Percentiles rank a stretch among this genome's conserved stretches.
Evolutionary conservation across 2,797 vertebrate genomes (phyloP).

Genomic region (Alcedo atthis): DNA sequence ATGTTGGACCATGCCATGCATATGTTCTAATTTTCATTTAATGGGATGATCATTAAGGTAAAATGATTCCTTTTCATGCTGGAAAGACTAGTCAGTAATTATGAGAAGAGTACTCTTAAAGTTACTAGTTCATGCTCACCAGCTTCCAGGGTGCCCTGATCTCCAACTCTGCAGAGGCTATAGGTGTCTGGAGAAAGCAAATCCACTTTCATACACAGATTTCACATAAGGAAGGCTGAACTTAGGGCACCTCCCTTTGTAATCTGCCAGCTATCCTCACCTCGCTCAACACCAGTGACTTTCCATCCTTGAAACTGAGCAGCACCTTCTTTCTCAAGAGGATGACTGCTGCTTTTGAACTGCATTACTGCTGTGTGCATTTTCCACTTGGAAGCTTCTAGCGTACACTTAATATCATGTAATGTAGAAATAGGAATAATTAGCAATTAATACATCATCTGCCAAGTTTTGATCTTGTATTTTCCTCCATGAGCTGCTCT

Average conservation of each 20-base stretch:
- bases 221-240: not conserved
- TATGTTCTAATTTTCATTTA: not conserved
- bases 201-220: not conserved
- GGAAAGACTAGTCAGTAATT: not conserved
- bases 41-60: not conserved
- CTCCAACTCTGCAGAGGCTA: not conserved
- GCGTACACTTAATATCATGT: not conserved
- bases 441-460: slow-evolving; percentile 28
- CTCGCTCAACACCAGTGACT: not conserved
- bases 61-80: not conserved
- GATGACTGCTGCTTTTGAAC: slow-evolving; percentile 36
- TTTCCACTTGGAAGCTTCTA: slow-evolving; percentile 40
- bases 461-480: not conserved
- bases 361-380: not conserved
- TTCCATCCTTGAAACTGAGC: not conserved
- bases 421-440: slow-evolving; percentile 27
- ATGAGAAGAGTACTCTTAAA: not conserved
- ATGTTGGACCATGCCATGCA: not conserved
- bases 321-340: not conserved
- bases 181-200: not conserved
- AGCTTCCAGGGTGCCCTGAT: not conserved
- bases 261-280: not conserved
- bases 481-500: not conserved
- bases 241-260: not conserved
- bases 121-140: not conserved